Conservation (phyloP, 1,140 invertebrate genomes). For the Trichonephila inaurata region DNA sequence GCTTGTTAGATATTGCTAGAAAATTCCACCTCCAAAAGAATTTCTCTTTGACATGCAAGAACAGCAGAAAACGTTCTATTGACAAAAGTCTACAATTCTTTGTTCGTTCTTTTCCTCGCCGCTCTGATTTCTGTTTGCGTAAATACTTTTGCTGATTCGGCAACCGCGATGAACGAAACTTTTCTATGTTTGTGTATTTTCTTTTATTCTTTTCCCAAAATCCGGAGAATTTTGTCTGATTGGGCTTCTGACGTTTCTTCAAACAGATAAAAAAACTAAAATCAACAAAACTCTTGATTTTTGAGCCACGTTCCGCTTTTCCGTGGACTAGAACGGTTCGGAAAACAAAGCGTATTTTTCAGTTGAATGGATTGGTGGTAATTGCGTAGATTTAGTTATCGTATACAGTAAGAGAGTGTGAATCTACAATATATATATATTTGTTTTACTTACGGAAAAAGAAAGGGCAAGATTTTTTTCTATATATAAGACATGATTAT, state of each 20-base stretch:
- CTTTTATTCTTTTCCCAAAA: not conserved
- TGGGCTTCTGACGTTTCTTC: not conserved
- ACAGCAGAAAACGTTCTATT: constrained; percentile 32
- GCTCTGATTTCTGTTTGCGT: constrained; percentile 66
- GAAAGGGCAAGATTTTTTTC: too few relatives aligned
- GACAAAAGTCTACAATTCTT: constrained; percentile 18
- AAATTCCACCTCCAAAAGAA: not conserved
- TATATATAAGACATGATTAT: too few relatives aligned
- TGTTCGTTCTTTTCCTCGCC: constrained; percentile 18
- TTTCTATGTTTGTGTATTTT: constrained; percentile 25
- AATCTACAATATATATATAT: not conserved
- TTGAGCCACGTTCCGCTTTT: not conserved
- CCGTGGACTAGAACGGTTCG: not conserved
- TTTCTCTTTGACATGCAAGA: constrained; percentile 30
- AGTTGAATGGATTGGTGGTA: not conserved
- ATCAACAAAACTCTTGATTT: constrained; percentile 47
- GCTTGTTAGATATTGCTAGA: constrained; percentile 35
- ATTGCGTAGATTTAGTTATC: not conserved
- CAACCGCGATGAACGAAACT: not conserved
- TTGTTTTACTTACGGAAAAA: too few relatives aligned
- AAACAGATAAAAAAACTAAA: constrained; percentile 31
- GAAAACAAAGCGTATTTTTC: not conserved
- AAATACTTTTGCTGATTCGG: constrained; percentile 65
- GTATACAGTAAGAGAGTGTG: not conserved
- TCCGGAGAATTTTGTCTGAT: constrained; percentile 31